Evolutionary conservation across 2,888 invertebrate species (phyloP).

Genomic region (Chymomyza amoena): DNA sequence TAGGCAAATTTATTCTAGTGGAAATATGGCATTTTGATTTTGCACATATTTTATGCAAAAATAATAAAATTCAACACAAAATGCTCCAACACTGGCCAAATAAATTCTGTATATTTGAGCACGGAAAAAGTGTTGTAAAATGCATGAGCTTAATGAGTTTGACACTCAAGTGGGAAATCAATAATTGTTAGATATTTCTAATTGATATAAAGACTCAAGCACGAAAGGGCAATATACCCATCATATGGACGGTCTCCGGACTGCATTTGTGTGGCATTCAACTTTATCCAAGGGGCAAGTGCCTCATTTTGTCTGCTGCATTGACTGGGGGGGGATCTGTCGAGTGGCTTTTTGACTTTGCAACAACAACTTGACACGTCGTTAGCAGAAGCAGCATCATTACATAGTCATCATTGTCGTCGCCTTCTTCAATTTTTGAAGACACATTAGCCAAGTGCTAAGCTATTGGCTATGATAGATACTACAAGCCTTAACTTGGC

Average conservation of each 20-base stretch:
- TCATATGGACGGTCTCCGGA: background rate
- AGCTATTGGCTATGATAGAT: constrained; percentile 16
- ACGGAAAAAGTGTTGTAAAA: constrained; percentile 13
- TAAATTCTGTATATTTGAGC: background rate
- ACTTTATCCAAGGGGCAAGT: constrained; percentile 20
- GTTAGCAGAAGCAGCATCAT: background rate
- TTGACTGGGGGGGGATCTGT: constrained; percentile 1
- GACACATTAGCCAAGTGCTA: constrained; percentile 10
- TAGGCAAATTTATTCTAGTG: constrained; percentile 54
- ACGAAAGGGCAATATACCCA: background rate
- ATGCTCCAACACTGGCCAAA: background rate
- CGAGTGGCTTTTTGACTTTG: constrained; percentile 56
- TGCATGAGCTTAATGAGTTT: background rate
- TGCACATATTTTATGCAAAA: background rate
- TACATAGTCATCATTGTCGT: constrained; percentile 2
- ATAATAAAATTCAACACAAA: background rate
- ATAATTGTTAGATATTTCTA: background rate
- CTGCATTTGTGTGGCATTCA: constrained; percentile 39
- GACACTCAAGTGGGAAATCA: background rate
- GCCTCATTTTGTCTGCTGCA: constrained; percentile 10
- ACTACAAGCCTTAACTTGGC: constrained; percentile 8
- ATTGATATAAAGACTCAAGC: background rate
- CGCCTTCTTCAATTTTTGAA: constrained; percentile 35
- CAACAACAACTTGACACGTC: constrained; percentile 63
- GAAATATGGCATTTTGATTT: constrained; percentile 64